phyloP scores from a whole-genome alignment of 2,113 vertebrate genomes.

The Tinamus guttatus region DNA sequence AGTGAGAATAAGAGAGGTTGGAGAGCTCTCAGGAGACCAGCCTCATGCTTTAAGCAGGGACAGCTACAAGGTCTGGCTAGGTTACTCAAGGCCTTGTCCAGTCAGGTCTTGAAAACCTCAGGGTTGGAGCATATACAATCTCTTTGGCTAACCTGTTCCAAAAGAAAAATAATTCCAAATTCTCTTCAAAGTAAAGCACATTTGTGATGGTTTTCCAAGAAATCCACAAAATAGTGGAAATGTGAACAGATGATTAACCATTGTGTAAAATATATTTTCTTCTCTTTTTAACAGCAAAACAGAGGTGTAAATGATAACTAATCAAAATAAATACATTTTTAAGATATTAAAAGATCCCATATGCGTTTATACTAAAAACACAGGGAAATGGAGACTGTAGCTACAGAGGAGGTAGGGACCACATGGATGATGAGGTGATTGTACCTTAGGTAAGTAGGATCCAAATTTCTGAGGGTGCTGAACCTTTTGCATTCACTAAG shows the following conservation, averaged over 20 bases:
- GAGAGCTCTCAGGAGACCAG: background rate
- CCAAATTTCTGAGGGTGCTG: too few relatives aligned
- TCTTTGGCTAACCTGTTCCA: background rate
- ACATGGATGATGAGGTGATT: too few relatives aligned
- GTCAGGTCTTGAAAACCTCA: background rate
- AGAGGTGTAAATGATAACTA: background rate
- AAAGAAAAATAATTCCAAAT: background rate
- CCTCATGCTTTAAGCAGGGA: background rate
- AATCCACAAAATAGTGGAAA: background rate
- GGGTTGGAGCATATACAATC: rapidly evolving
- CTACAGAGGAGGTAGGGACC: too few relatives aligned
- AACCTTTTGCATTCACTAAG: too few relatives aligned
- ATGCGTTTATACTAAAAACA: background rate
- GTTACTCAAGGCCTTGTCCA: background rate
- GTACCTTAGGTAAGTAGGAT: too few relatives aligned
- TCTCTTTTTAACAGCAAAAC: background rate
- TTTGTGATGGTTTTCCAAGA: background rate
- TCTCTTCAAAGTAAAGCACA: background rate
- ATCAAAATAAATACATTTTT: background rate
- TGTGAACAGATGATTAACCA: background rate
- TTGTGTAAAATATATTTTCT: background rate
- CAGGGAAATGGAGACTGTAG: background rate
- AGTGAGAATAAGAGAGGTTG: background rate
- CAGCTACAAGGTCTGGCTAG: rapidly evolving
- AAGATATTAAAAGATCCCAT: background rate